Evolutionary conservation across 2,888 invertebrate species (phyloP), one percentile per base, ranked within the genome.

Genomic region (Melitaea athalia): DNA sequence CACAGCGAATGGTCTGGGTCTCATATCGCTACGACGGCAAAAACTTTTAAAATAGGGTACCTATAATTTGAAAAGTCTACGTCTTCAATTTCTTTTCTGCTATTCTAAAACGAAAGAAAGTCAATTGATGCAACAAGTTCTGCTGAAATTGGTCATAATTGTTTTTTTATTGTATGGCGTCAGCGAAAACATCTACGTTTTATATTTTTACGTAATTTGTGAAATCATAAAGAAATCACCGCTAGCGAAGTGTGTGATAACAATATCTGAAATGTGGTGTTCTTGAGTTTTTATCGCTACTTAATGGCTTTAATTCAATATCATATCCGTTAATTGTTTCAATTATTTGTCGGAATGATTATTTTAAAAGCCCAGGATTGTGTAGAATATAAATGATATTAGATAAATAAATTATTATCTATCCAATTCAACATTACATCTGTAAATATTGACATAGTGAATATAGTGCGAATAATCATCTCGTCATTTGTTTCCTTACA

Each of bases 171-270:
- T 24, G 24, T 24, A 24, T 73, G 72, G 73, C 69, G 74, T 70
- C 64, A 43, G 53, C 52, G 69, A 67, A 52, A 52, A 62, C 59
- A 43, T 33, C 57, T 66, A 72, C 64, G 52, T 24, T 1, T 38
- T 38, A 38, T 24, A 53, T 70, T 63, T 53, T 63, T 73, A 65
- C 62, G 68, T 76, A 76, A 76, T 77, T 76, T 75, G 70, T 72
- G 49, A 71, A 75, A 78, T 78, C 79, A 79, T 81, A 79, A 78
- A 76, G 79, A 83, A 86, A 85, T 87, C 85, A 85, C 81, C 77
- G 83, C 84, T 72, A 72, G 73, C 71, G 73, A 75, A 76, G 74
- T 65, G 33, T 63, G 64, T 63, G 84, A 85, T 85, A 83, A 80
- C 74, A 75, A 72, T 74, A 76, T 78, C 76, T 72, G 75, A 77